Conservation (phyloP, 2,888 invertebrate species). For the Sinelater perroti region DNA sequence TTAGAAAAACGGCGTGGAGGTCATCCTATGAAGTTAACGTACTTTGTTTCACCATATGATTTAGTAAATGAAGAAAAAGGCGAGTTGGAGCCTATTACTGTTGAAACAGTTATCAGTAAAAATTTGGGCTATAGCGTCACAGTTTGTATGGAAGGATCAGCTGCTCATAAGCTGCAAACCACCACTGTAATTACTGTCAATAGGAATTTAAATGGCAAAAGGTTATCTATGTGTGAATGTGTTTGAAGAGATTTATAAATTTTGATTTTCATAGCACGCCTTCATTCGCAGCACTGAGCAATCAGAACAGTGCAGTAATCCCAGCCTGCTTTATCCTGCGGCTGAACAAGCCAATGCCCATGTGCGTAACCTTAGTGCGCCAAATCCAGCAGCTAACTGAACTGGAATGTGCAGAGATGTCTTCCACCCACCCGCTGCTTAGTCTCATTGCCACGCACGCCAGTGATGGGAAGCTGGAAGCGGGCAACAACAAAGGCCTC, state of each 20-base stretch:
- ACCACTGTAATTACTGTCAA: slow-evolving; percentile 74
- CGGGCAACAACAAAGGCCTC: slow-evolving; percentile 78
- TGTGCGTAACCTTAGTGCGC: slow-evolving; percentile 78
- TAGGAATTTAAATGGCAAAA: slow-evolving; percentile 77
- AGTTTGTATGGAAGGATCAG: slow-evolving; percentile 88
- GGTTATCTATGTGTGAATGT: slow-evolving; percentile 55
- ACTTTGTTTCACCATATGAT: slow-evolving; percentile 94
- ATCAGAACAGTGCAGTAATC: slow-evolving; percentile 86
- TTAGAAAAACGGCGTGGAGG: slow-evolving; percentile 82
- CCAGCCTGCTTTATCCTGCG: slow-evolving; percentile 88
- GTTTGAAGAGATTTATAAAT: not conserved
- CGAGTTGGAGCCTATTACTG: slow-evolving; percentile 76
- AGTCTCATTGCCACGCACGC: slow-evolving; percentile 82
- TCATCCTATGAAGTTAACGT: slow-evolving; percentile 92
- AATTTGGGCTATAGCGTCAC: slow-evolving; percentile 87
- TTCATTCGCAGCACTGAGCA: slow-evolving; percentile 80
- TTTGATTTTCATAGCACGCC: slow-evolving; percentile 79
- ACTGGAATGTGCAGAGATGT: slow-evolving; percentile 66
- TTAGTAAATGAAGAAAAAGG: slow-evolving; percentile 80
- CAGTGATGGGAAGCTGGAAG: slow-evolving; percentile 77
- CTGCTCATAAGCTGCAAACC: slow-evolving; percentile 83
- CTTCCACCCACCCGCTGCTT: slow-evolving; percentile 71
- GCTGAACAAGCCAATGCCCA: slow-evolving; percentile 85
- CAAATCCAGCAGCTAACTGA: slow-evolving; percentile 72
- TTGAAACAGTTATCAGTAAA: slow-evolving; percentile 74